Evolutionary conservation across 2,797 vertebrate species (phyloP).

Genomic region (Diglossa cyanea): DNA sequence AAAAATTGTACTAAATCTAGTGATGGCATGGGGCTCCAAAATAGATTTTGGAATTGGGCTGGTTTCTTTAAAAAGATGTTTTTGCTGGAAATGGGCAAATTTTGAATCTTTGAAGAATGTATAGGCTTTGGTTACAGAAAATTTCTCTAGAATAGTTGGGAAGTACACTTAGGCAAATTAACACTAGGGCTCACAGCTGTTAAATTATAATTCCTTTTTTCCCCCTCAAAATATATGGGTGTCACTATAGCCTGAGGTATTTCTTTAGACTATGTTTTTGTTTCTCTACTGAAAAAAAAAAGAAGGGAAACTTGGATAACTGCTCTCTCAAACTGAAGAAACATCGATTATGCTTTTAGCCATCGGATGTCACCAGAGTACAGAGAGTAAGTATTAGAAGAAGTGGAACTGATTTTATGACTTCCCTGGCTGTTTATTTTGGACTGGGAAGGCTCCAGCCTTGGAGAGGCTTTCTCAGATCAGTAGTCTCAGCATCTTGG

Average conservation of each 20-base stretch:
- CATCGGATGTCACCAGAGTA: conserved; percentile 54
- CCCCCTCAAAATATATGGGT: not conserved
- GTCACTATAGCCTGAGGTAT: not conserved
- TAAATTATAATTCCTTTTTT: not conserved
- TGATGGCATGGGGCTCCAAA: not conserved
- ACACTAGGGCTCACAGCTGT: not conserved
- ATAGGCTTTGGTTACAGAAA: not conserved
- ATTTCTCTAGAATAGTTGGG: not conserved
- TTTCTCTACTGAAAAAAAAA: not conserved
- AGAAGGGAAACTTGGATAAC: not conserved
- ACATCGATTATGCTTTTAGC: not conserved
- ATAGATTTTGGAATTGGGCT: not conserved
- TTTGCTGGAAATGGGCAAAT: not conserved
- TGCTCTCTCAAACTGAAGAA: not conserved
- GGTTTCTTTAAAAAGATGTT: not conserved
- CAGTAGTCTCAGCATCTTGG: not conserved
- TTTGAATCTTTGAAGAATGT: not conserved
- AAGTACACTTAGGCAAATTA: not conserved
- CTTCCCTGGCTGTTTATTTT: conserved; percentile 13
- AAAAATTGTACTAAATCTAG: not conserved
- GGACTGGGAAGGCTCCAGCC: not conserved
- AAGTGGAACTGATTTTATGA: not conserved
- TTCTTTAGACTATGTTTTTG: not conserved
- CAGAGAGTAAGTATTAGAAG: not conserved
- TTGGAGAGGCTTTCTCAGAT: not conserved